Evolutionary conservation across 2,113 vertebrate species (phyloP).

Genomic region (Menura novaehollandiae): DNA sequence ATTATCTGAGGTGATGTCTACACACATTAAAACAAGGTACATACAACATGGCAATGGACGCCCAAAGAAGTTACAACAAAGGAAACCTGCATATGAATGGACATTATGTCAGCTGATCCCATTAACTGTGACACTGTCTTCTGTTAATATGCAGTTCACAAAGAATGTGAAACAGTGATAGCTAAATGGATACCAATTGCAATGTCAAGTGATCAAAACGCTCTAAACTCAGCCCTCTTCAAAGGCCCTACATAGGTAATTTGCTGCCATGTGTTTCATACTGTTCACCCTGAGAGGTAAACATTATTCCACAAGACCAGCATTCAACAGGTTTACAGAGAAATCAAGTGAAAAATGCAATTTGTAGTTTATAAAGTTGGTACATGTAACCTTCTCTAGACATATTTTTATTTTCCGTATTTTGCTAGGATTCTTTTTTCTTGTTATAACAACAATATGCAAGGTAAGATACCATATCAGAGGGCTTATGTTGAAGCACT

Average conservation of each 20-base stretch:
- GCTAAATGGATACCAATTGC: background rate
- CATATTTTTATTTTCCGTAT: background rate
- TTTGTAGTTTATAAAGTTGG: background rate
- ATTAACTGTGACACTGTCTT: background rate
- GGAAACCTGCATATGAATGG: background rate
- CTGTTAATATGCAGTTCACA: background rate
- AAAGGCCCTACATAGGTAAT: background rate
- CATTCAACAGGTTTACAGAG: background rate
- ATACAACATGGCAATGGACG: background rate
- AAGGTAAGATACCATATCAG: background rate
- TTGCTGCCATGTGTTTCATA: background rate
- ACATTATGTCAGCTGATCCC: background rate
- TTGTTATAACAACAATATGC: background rate
- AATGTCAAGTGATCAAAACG: background rate
- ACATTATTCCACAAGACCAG: background rate
- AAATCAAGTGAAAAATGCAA: background rate
- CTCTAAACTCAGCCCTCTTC: background rate
- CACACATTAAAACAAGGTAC: background rate
- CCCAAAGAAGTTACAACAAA: background rate
- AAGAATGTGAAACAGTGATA: background rate
- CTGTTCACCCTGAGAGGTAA: background rate
- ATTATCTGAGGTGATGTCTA: background rate
- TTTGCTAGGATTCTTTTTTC: background rate
- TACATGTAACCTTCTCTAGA: background rate
- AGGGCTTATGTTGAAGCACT: background rate